phyloP scores from a whole-genome alignment of 2,113 vertebrate genomes.

The Boulengerochromis microlepis region DNA sequence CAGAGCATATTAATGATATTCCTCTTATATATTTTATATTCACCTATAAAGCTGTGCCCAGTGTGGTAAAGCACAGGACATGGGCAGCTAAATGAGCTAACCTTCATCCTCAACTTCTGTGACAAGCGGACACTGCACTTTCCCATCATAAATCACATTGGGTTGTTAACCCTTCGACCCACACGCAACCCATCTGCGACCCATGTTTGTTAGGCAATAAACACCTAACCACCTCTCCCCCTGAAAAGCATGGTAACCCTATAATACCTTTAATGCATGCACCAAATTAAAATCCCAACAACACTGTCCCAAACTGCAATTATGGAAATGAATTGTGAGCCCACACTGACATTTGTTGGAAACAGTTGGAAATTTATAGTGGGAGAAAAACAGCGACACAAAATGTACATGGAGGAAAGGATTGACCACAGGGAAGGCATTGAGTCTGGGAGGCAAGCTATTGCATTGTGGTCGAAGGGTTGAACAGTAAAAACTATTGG shows the following conservation, averaged over 20 bases:
- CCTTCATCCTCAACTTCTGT: neutral
- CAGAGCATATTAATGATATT: neutral
- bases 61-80: neutral
- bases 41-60: neutral
- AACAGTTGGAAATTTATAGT: neutral
- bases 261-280: neutral
- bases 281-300: neutral
- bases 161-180: constrained; percentile 74
- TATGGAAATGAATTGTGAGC: neutral
- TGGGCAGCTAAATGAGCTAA: neutral
- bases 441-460: constrained; percentile 64
- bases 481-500: constrained; percentile 44
- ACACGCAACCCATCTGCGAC: constrained; percentile 65
- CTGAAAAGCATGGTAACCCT: constrained; percentile 42
- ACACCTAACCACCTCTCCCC: constrained; percentile 61
- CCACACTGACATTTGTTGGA: neutral
- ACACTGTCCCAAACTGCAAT: neutral
- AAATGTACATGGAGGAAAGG: constrained; percentile 14
- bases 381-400: neutral
- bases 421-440: constrained; percentile 52
- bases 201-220: constrained; percentile 50
- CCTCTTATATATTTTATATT: neutral
- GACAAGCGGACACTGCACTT: neutral
- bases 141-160: constrained; percentile 12
- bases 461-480: constrained; percentile 72